Conservation (phyloP, 1,140 invertebrate genomes). For the Drusus annulatus region DNA sequence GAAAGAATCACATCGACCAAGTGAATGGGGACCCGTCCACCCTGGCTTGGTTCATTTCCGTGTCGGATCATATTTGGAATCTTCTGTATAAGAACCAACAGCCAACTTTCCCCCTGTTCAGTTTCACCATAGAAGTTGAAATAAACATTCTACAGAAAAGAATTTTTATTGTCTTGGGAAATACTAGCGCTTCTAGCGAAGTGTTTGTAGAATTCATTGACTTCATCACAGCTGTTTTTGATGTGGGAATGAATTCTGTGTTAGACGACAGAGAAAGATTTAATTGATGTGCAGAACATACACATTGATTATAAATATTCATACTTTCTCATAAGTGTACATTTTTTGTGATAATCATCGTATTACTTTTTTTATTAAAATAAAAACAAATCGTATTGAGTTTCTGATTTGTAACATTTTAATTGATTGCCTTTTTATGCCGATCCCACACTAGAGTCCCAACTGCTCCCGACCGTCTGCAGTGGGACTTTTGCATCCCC, state of each 20-base stretch:
- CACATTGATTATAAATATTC: too few relatives aligned
- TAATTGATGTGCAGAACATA: too few relatives aligned
- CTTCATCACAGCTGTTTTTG: neutral
- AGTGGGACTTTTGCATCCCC: too few relatives aligned
- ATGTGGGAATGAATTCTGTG: slow-evolving; percentile 14
- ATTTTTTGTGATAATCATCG: too few relatives aligned
- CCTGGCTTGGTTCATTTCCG: neutral
- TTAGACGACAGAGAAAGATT: neutral
- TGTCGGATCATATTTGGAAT: neutral
- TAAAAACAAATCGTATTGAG: too few relatives aligned
- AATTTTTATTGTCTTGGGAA: neutral
- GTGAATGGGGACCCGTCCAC: neutral
- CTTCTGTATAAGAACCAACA: slow-evolving; percentile 1
- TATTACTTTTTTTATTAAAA: too few relatives aligned
- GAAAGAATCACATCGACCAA: neutral
- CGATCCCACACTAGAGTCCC: too few relatives aligned
- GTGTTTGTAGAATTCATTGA: neutral
- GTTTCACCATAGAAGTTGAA: neutral
- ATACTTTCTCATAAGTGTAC: too few relatives aligned
- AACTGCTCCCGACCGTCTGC: too few relatives aligned
- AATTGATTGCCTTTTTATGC: too few relatives aligned
- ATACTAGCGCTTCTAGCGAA: neutral
- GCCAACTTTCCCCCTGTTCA: neutral
- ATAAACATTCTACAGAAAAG: neutral
- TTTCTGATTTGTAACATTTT: too few relatives aligned